Evolutionary conservation across 2,888 invertebrate genomes (phyloP).

Genomic region (Trichopria drosophilae): DNA sequence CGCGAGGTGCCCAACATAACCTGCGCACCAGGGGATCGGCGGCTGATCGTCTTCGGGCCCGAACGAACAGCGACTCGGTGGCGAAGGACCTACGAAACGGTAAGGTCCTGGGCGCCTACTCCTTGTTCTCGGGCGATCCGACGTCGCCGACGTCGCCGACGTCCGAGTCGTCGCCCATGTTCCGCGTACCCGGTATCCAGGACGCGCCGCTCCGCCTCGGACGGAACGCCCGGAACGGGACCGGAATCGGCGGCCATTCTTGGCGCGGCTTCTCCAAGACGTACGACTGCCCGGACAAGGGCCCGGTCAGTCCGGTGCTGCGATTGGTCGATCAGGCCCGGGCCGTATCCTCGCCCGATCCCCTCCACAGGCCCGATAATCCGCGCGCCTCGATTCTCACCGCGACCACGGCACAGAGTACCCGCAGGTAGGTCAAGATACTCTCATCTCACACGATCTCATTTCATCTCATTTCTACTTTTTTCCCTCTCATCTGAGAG

Average conservation of each 20-base stretch:
- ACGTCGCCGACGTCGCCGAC: slow-evolving; percentile 4
- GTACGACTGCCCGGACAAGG: slow-evolving; percentile 53
- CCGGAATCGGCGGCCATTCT: slow-evolving; percentile 10
- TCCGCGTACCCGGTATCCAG: slow-evolving; percentile 44
- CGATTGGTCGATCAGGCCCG: slow-evolving; percentile 54
- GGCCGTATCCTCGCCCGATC: slow-evolving; percentile 60
- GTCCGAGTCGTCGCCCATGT: slow-evolving; percentile 26
- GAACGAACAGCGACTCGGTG: too few species aligned
- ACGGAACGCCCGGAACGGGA: slow-evolving; percentile 10
- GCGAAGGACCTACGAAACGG: too few species aligned
- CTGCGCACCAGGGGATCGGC: too few species aligned
- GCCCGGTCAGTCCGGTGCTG: slow-evolving; percentile 49
- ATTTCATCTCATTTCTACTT: slow-evolving; percentile 18
- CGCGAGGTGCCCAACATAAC: not conserved
- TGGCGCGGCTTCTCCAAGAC: slow-evolving; percentile 50
- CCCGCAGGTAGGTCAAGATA: slow-evolving; percentile 54
- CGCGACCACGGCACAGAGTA: slow-evolving; percentile 52
- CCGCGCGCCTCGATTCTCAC: slow-evolving; percentile 54
- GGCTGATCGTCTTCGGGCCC: too few species aligned
- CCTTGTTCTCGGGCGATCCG: slow-evolving; percentile 13
- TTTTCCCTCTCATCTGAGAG: slow-evolving; percentile 5
- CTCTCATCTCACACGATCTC: too few species aligned
- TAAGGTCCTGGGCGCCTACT: slow-evolving; percentile 23
- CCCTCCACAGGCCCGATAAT: slow-evolving; percentile 56
- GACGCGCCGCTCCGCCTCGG: slow-evolving; percentile 38